Evolutionary conservation across 2,113 vertebrate species (phyloP), one percentile per base, ranked within the genome.

Genomic region (Emberiza fucata): DNA sequence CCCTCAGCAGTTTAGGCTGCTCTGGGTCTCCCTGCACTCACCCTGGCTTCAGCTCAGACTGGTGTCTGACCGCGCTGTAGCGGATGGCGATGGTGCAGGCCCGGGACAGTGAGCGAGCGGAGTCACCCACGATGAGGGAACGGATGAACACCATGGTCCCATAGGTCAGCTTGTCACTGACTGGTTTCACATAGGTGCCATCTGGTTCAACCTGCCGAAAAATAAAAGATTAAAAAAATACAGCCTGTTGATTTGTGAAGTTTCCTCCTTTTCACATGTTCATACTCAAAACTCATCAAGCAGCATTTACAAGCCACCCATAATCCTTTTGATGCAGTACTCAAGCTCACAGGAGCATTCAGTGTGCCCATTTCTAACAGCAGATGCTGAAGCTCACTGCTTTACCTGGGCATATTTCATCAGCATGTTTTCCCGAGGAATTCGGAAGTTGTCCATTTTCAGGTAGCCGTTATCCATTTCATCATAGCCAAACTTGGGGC

Each of bases 121-220:
- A 97, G 42, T 98, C 98, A 0, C 98, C 98, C 9, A 99, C 99
- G 0, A 99, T 99, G 90, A 98, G 92, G 31, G 99, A 98, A 42
- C 99, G 98, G 97, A 99, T 98, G 53, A 99, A 99, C 87, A 99
- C 99, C 99, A 99, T 99, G 91, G 99, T 99, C 81, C 99, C 99
- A 0, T 99, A 99, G 6, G 99, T 99, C 92, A 99, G 98, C 95
- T 99, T 99, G 96, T 98, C 98, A 92, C 98, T 99, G 12, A 99
- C 88, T 6, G 99, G 99, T 57, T 99, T 99, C 97, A 99, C 88
- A 3, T 99, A 99, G 0, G 98, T 98, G 47, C 99, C 99, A 54
- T 99, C 99, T 61, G 98, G 98, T 95, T 99, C 98, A 96, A 99
- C 99, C 99, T 99, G 85, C 60, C 73, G 84, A 59, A 51, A 87